These are phyloP conservation scores for Labia minor DNA, from an alignment of 2,888 invertebrate species.

Conservation along the genomic window DNA sequence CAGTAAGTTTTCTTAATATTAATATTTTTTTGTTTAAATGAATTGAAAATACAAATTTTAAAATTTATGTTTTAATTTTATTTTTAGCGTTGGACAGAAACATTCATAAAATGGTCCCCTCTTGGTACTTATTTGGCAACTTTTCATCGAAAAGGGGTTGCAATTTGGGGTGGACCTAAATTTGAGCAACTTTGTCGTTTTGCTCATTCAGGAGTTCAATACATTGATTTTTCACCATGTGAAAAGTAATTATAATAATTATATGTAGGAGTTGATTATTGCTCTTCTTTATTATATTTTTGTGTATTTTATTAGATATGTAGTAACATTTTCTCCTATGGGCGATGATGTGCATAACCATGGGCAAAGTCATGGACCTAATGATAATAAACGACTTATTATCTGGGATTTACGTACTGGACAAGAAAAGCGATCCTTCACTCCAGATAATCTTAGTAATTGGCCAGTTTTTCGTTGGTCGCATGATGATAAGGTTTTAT, in stretches of 20 bases:
- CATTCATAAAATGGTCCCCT: conserved; percentile 95
- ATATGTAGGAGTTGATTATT: no score
- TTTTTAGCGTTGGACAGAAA: conserved; percentile 83
- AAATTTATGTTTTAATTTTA: no score
- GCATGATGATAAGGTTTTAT: conserved; percentile 62
- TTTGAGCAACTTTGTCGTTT: conserved; percentile 89
- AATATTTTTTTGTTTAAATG: not conserved
- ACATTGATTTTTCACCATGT: conserved; percentile 94
- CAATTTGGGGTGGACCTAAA: conserved; percentile 92
- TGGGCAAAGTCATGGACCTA: conserved; percentile 29
- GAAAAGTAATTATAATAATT: conserved; percentile 52
- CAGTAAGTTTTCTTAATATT: conserved; percentile 40
- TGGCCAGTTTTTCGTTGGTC: conserved; percentile 98
- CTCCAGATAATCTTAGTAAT: conserved; percentile 56
- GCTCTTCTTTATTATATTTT: no score
- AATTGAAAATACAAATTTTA: not conserved
- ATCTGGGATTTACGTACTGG: conserved; percentile 97
- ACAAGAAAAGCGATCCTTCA: conserved; percentile 82
- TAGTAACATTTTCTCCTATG: conserved; percentile 87
- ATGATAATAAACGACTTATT: conserved; percentile 71
- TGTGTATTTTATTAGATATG: conserved; percentile 46
- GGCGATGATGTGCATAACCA: conserved; percentile 39
- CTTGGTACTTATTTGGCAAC: conserved; percentile 93
- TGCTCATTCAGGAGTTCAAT: conserved; percentile 79
- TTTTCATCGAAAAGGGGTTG: conserved; percentile 90